These are phyloP conservation scores for Eublepharis macularius DNA, from an alignment of 2,113 vertebrate genomes.

Conservation along the genomic window DNA sequence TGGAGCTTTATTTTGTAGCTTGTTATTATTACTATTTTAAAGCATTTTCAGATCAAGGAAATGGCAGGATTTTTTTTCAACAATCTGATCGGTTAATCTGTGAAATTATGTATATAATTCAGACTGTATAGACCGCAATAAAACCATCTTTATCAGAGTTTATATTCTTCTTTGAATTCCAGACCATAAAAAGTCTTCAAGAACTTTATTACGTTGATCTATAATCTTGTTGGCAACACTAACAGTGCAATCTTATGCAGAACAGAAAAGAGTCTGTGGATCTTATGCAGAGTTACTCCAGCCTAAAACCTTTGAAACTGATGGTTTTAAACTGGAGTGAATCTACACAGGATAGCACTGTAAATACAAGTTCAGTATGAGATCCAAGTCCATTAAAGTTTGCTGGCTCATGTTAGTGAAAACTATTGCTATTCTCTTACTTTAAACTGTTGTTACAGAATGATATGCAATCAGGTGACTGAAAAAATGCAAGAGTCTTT, in stretches of 20 bases:
- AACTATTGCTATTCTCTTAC: background rate
- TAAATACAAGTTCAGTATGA: constrained; percentile 24
- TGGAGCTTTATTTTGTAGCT: background rate
- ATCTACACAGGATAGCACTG: too few species aligned
- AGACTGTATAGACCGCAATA: constrained; percentile 11
- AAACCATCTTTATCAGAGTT: constrained; percentile 11
- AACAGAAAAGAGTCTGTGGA: too few species aligned
- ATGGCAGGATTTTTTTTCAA: background rate
- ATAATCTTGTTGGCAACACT: constrained; percentile 20
- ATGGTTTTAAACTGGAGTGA: too few species aligned
- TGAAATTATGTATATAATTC: background rate
- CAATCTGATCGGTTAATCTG: background rate
- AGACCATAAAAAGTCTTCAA: background rate
- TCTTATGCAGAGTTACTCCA: too few species aligned
- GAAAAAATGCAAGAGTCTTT: constrained; percentile 1
- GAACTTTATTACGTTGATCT: constrained; percentile 6
- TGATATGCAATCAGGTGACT: constrained; percentile 36
- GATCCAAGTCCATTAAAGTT: constrained; percentile 41
- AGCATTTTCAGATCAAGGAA: background rate
- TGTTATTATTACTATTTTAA: background rate
- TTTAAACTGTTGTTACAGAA: constrained; percentile 23
- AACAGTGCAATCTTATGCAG: background rate
- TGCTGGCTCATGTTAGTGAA: background rate
- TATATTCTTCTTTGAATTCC: background rate
- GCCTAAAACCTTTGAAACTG: too few species aligned